These are phyloP conservation scores for Drosophila infuscata DNA, from an alignment of 2,888 invertebrate species.

Conservation along the genomic window DNA sequence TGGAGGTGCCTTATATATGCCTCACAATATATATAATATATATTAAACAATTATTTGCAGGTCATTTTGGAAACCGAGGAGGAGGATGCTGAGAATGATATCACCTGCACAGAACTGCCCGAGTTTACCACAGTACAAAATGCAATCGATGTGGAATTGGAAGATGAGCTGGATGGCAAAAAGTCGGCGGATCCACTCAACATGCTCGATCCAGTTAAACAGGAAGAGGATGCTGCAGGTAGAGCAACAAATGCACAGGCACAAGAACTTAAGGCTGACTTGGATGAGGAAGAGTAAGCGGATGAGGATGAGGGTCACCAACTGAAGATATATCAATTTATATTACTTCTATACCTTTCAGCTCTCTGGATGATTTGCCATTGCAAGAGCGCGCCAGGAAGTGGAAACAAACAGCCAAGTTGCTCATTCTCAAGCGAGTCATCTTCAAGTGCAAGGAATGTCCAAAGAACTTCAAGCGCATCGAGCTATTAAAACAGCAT, in stretches of 20 bases:
- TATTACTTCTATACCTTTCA: slow-evolving; percentile 16
- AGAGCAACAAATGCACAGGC: slow-evolving; percentile 12
- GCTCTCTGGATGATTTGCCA: slow-evolving; percentile 64
- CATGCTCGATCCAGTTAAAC: slow-evolving; percentile 61
- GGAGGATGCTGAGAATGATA: slow-evolving; percentile 58
- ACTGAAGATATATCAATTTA: background rate
- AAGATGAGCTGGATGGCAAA: slow-evolving; percentile 34
- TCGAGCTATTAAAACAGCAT: slow-evolving; percentile 79
- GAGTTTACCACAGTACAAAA: slow-evolving; percentile 45
- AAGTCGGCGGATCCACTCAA: slow-evolving; percentile 58
- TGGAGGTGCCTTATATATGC: slow-evolving; percentile 43
- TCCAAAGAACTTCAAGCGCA: slow-evolving; percentile 76
- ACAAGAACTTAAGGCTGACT: slow-evolving; percentile 24
- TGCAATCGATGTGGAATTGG: slow-evolving; percentile 28
- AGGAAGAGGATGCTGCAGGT: slow-evolving; percentile 33
- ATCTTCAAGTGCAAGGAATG: slow-evolving; percentile 77
- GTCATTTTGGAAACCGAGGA: slow-evolving; percentile 71
- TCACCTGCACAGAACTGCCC: slow-evolving; percentile 58
- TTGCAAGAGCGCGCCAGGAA: slow-evolving; percentile 48
- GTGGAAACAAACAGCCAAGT: slow-evolving; percentile 45
- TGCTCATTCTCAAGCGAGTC: slow-evolving; percentile 35
- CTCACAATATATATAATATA: background rate
- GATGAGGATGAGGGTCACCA: background rate
- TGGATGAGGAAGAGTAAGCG: slow-evolving; percentile 63
- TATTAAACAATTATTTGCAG: slow-evolving; percentile 3